phyloP scores from a whole-genome alignment of 2,797 vertebrate species.

The Astyanax mexicanus region DNA sequence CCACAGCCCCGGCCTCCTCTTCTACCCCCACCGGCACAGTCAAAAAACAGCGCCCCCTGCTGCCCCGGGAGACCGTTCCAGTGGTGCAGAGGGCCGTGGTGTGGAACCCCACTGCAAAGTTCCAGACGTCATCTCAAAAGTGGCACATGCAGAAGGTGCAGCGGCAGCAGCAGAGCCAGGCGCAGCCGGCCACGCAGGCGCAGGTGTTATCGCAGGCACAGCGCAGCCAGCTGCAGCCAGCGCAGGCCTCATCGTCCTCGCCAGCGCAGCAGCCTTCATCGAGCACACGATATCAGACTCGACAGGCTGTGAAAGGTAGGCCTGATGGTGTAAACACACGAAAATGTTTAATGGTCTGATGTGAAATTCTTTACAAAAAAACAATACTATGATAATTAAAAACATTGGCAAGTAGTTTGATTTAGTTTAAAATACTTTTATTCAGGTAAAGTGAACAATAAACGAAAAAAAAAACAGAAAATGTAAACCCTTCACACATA shows the following conservation, averaged over 20 bases:
- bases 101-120: slow-evolving; percentile 94
- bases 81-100: slow-evolving; percentile 93
- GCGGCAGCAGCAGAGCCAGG: slow-evolving; percentile 88
- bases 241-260: slow-evolving; percentile 56
- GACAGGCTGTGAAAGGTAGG: slow-evolving; percentile 96
- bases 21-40: slow-evolving; percentile 70
- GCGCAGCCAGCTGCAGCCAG: slow-evolving; percentile 42
- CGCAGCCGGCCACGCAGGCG: slow-evolving; percentile 72
- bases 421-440: too few species aligned
- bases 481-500: too few species aligned
- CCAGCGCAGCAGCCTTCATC: slow-evolving; percentile 85
- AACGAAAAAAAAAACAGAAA: too few species aligned
- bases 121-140: slow-evolving; percentile 97
- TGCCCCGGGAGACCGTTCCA: slow-evolving; percentile 92
- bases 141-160: slow-evolving; percentile 99
- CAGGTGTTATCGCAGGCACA: slow-evolving; percentile 64
- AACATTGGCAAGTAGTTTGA: too few species aligned
- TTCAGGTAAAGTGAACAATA: too few species aligned
- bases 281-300: slow-evolving; percentile 95
- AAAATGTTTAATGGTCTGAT: too few species aligned
- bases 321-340: too few species aligned
- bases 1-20: slow-evolving; percentile 66
- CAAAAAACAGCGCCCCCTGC: slow-evolving; percentile 96
- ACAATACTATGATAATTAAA: too few species aligned
- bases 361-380: too few species aligned